Conservation (phyloP, 2,888 invertebrate species). For the Reticulitermes lucifugus region DNA sequence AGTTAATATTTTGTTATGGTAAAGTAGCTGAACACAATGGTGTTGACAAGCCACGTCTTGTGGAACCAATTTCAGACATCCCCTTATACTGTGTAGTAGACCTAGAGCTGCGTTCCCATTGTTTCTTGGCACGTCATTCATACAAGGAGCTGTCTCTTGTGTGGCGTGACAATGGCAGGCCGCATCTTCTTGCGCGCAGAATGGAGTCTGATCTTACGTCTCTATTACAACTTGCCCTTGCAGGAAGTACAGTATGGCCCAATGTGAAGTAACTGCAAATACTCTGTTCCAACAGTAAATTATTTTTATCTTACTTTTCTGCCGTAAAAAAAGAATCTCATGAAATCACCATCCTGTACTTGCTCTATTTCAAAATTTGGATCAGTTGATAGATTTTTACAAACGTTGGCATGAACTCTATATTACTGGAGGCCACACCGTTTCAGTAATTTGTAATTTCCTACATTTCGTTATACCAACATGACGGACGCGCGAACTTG, state of each 20-base stretch:
- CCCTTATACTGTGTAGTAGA: background rate
- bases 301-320: no score
- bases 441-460: no score
- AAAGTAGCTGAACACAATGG: background rate
- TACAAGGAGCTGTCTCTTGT: background rate
- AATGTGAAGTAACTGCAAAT: no score
- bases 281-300: no score
- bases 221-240: background rate
- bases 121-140: background rate
- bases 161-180: background rate
- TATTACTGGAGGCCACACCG: no score
- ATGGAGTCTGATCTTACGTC: background rate
- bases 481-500: no score
- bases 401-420: no score
- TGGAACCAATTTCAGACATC: slow-evolving; percentile 8
- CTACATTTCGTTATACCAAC: no score
- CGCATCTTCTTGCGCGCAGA: slow-evolving; percentile 2
- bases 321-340: no score
- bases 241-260: background rate
- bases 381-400: no score
- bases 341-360: no score
- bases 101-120: background rate
- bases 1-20: background rate
- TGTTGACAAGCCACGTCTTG: background rate
- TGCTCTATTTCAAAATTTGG: no score